Evolutionary conservation across 2,797 vertebrate genomes (phyloP).

Genomic region (Bradypodion pumilum): DNA sequence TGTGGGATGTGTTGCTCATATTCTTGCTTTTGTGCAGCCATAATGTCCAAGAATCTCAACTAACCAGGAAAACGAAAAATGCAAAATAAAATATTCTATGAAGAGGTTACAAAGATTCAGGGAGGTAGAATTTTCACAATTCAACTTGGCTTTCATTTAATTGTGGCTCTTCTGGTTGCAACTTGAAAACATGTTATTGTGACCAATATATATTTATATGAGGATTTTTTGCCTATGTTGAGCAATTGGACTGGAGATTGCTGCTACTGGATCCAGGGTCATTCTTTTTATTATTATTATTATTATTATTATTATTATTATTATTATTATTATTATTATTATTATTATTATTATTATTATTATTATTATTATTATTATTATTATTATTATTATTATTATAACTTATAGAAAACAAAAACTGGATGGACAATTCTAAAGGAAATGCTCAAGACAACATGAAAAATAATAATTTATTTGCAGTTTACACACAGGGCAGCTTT

Average conservation of each 20-base stretch:
- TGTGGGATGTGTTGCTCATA: neutral
- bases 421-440: neutral
- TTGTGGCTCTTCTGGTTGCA: neutral
- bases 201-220: neutral
- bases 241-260: neutral
- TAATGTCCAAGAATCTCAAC: neutral
- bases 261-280: neutral
- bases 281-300: too few species aligned
- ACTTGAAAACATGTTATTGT: neutral
- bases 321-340: too few species aligned
- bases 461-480: constrained; percentile 37
- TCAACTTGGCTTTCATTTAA: neutral
- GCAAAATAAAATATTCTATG: neutral
- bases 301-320: too few species aligned
- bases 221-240: neutral
- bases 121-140: neutral
- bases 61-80: neutral
- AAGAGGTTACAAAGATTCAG: neutral
- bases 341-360: too few species aligned
- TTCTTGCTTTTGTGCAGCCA: neutral
- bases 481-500: neutral
- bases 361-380: too few species aligned
- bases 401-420: neutral
- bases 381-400: too few species aligned
- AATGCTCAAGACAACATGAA: constrained; percentile 7